Conservation (phyloP, 1,140 invertebrate species). For the Drosophila parabipectinata region DNA sequence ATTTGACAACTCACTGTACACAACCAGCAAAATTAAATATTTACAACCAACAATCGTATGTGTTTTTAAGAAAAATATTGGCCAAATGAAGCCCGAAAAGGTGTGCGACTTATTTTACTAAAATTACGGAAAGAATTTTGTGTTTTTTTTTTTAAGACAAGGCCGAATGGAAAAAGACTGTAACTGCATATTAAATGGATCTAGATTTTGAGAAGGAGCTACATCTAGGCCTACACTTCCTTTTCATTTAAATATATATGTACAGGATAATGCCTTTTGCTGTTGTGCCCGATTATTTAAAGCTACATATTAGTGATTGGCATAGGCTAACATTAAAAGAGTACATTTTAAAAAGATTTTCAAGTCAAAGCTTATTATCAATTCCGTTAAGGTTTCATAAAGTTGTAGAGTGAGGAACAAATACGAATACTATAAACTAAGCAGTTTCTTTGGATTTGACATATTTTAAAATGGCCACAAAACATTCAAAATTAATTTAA, state of each 20-base stretch:
- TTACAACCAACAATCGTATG: neutral
- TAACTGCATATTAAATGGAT: conserved; percentile 1
- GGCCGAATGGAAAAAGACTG: conserved; percentile 37
- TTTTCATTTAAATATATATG: conserved; percentile 5
- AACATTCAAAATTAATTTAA: neutral
- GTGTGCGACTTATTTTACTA: neutral
- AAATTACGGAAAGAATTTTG: neutral
- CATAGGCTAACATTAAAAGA: neutral
- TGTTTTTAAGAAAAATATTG: neutral
- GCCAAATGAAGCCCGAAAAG: neutral
- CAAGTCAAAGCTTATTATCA: neutral
- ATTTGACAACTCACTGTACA: conserved; percentile 6
- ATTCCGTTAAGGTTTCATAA: neutral
- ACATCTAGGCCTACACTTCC: conserved; percentile 13
- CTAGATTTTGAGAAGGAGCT: neutral
- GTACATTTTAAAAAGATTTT: neutral
- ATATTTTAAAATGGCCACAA: neutral
- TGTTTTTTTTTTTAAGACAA: conserved; percentile 25
- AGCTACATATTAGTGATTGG: conserved; percentile 1
- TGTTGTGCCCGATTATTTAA: neutral
- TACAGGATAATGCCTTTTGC: conserved; percentile 25
- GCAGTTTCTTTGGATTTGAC: neutral
- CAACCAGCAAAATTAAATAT: conserved; percentile 6
- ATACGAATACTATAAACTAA: conserved; percentile 1
- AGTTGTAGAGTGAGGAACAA: neutral